A percentile compares a stretch with the other conserved stretches of the same genome.
Conservation (phyloP, 2,888 invertebrate genomes). For the Dorcus hopei region DNA sequence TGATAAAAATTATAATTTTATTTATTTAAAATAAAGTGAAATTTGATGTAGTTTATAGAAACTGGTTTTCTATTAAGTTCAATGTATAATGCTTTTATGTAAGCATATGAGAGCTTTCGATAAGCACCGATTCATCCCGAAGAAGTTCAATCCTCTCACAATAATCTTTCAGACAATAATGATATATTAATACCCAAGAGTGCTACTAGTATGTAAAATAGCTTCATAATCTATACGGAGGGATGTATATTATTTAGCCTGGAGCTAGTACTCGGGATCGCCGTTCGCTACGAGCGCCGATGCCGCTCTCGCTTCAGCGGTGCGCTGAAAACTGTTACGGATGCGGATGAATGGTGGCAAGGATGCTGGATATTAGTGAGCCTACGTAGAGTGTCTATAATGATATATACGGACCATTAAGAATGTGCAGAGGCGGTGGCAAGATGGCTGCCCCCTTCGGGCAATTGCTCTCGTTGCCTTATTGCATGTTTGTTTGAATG, state of each 20-base stretch:
- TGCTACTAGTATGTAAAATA: conserved; percentile 51
- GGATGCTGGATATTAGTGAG: conserved; percentile 40
- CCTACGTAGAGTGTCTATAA: conserved; percentile 51
- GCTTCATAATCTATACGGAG: conserved; percentile 48
- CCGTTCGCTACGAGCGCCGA: conserved; percentile 23
- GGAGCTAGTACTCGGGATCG: conserved; percentile 28
- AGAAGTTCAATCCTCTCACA: conserved; percentile 25
- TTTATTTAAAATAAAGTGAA: too few relatives aligned
- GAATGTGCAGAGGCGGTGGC: conserved; percentile 45
- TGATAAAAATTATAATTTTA: too few relatives aligned
- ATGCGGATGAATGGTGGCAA: conserved; percentile 32
- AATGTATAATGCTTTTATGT: too few relatives aligned
- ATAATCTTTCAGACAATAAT: conserved; percentile 45
- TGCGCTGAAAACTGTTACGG: background rate
- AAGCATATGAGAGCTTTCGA: background rate
- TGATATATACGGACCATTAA: conserved; percentile 48
- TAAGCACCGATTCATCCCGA: conserved; percentile 14
- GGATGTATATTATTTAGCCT: conserved; percentile 45
- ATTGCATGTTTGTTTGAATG: conserved; percentile 22
- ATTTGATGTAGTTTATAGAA: too few relatives aligned
- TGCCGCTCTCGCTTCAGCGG: background rate
- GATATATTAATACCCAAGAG: conserved; percentile 48
- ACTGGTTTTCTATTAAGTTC: too few relatives aligned
- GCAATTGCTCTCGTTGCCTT: conserved; percentile 21
- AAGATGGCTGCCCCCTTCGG: conserved; percentile 37